phyloP scores from a whole-genome alignment of 2,888 invertebrate species.

The Tortrix viridana region DNA sequence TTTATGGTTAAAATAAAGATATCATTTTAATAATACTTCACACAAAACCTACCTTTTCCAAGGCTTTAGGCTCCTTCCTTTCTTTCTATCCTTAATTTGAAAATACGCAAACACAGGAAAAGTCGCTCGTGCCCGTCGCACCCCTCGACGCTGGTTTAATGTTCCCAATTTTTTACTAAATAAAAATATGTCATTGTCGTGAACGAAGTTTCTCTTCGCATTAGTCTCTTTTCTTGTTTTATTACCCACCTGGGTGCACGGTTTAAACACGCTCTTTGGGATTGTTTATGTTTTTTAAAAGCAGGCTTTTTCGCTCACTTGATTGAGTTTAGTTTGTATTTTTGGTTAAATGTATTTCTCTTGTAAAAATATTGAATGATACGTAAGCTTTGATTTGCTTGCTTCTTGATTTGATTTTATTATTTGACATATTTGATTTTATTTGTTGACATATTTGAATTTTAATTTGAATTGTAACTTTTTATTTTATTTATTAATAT shows the following conservation, averaged over 20 bases:
- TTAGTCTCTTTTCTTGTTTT: conserved; percentile 50
- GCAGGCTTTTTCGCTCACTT: neutral
- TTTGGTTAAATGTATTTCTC: too few relatives aligned
- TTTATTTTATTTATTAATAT: too few relatives aligned
- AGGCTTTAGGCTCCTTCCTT: conserved; percentile 25
- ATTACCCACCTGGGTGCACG: conserved; percentile 40
- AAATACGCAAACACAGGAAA: conserved; percentile 36
- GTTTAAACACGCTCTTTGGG: conserved; percentile 9
- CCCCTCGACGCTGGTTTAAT: conserved; percentile 43
- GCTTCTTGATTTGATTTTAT: too few relatives aligned
- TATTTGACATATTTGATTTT: too few relatives aligned
- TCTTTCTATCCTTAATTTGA: conserved; percentile 39
- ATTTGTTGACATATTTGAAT: too few relatives aligned
- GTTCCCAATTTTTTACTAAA: conserved; percentile 57
- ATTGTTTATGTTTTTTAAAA: conserved; percentile 5
- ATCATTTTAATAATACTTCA: neutral
- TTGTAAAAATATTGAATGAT: too few relatives aligned
- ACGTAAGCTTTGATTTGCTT: too few relatives aligned
- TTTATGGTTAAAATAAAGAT: too few relatives aligned
- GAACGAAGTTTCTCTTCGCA: conserved; percentile 46
- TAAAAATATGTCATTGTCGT: conserved; percentile 47
- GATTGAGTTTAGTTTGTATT: too few relatives aligned
- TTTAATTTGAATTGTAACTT: too few relatives aligned
- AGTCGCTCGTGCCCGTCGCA: conserved; percentile 24
- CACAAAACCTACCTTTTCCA: conserved; percentile 7